Evolutionary conservation across 2,113 vertebrate species (phyloP).

Genomic region (Narcine bancroftii): DNA sequence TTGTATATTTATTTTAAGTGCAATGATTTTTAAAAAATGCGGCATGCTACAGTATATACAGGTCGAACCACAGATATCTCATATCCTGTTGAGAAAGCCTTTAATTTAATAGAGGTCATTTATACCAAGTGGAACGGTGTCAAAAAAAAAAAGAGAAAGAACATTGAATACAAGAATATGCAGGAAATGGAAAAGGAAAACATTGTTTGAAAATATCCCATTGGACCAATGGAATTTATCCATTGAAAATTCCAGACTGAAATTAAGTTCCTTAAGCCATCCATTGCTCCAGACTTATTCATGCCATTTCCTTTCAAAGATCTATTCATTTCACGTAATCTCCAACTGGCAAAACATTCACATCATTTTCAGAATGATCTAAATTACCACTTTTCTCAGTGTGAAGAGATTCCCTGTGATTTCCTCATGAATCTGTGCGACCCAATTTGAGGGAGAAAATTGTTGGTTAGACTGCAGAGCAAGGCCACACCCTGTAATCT

Average conservation of each 20-base stretch:
- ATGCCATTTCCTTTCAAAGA: background rate
- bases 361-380: background rate
- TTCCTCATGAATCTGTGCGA: background rate
- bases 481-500: background rate
- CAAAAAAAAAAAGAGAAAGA: background rate
- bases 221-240: background rate
- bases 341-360: background rate
- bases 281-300: background rate
- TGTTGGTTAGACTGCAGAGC: background rate
- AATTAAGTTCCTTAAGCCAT: too few species aligned
- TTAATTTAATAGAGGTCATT: background rate
- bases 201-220: background rate
- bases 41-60: background rate
- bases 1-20: conserved; percentile 25
- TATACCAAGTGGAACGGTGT: background rate
- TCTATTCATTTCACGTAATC: background rate
- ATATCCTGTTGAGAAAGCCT: background rate
- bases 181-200: background rate
- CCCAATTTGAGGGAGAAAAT: background rate
- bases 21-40: background rate
- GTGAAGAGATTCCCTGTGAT: background rate
- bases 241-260: too few species aligned
- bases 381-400: background rate
- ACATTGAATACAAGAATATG: background rate
- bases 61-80: conserved; percentile 20